phyloP scores from a whole-genome alignment of 2,888 invertebrate species.

The Odontothrips loti region DNA sequence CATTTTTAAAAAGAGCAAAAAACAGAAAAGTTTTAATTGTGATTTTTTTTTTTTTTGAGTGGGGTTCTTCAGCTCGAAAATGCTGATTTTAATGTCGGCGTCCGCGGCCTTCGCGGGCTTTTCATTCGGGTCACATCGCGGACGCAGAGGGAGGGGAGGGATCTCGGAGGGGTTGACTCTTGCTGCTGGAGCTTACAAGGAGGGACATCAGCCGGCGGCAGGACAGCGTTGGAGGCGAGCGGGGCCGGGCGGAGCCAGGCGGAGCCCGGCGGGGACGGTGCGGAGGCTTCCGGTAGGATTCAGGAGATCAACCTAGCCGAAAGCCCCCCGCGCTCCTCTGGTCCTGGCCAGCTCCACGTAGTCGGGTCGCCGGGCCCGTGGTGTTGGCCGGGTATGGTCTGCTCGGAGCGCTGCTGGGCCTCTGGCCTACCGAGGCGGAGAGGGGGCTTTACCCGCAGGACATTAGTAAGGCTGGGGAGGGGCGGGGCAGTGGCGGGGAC shows the following conservation, averaged over 20 bases:
- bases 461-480: not conserved
- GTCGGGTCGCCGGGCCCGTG: no score
- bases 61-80: no score
- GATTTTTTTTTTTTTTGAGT: no score
- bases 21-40: no score
- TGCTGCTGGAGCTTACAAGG: not conserved
- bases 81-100: no score
- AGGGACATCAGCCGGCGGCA: not conserved
- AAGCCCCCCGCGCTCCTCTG: not conserved
- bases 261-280: no score
- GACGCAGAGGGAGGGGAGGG: no score
- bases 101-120: not conserved
- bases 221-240: not conserved
- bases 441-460: not conserved
- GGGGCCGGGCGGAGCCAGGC: no score
- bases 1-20: no score
- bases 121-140: not conserved
- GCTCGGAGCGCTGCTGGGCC: not conserved
- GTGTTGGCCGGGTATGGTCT: no score
- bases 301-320: constrained; percentile 1
- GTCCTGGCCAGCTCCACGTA: not conserved
- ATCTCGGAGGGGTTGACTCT: not conserved
- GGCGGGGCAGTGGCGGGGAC: not conserved
- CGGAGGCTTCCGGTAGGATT: not conserved
- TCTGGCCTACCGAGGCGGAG: not conserved